Evolutionary conservation across 1,140 invertebrate genomes (phyloP), one percentile per base, ranked within the genome.

Genomic region (Colletes gigas): DNA sequence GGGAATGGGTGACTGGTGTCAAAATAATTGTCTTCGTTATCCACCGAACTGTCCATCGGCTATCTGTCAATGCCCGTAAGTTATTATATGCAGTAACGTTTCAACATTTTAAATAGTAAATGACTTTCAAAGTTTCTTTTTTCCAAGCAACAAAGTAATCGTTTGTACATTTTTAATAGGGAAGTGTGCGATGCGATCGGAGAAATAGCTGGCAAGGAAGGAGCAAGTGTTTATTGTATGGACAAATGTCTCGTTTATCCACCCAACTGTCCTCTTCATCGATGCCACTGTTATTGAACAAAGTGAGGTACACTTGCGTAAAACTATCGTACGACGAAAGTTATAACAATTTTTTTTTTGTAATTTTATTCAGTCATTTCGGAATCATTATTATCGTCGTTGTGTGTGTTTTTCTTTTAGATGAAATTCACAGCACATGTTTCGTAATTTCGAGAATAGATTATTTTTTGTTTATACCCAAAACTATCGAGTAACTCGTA

Each of bases 31-130:
- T 83, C 92, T 98, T 66, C 95, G 96, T 54, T 97, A 97, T 91
- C 97, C 97, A 19, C 97, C 97, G 3, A 97, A 97, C 90, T 98
- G 97, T 91, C 97, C 97, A 0, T 91, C 94, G 30, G 91, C 94
- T 10, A 93, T 97, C 12, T 98, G 97, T 82, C 92, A 94, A 63
- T 98, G 97, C 88, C 97, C 97, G 97, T 97, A 94, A 96, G 97
- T 96, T 12, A 0, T 54, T 4, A 14, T 1, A 3, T 3, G 5
- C 3, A 52, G 17, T 30, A 14, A 54, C 55, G 21, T 19, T 1
- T 68, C 44, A 12, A 17, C 14, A 15, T 30, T 39, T 8, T 60
- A 7, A 7, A 54, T 54, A 12, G 52, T 30, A 21, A 44, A 44
- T 66, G 15, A 44, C 44, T 44, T 50, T 66, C 5, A 44, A 44